These are phyloP conservation scores for Lissocephala sabroskyi DNA, from an alignment of 2,888 invertebrate genomes.

Conservation along the genomic window DNA sequence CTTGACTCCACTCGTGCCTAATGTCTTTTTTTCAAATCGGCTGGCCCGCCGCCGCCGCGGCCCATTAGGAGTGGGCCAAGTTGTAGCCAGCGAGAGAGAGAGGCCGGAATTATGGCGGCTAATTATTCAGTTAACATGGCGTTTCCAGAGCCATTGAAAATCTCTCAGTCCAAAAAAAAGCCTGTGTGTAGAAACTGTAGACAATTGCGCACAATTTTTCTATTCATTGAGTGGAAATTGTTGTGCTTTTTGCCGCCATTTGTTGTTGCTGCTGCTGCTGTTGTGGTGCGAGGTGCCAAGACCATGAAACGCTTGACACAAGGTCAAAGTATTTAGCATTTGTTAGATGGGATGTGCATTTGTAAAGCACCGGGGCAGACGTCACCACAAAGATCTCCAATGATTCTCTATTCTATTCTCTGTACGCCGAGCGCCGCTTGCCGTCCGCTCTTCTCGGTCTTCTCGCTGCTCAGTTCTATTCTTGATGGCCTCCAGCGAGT, in stretches of 20 bases:
- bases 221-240: constrained; percentile 64
- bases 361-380: constrained; percentile 37
- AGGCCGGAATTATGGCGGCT: constrained; percentile 52
- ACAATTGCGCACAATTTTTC: constrained; percentile 63
- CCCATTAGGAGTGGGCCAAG: no score
- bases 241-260: constrained; percentile 22
- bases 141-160: constrained; percentile 18
- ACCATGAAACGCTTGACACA: constrained; percentile 52
- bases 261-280: background rate
- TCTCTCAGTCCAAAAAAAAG: constrained; percentile 9
- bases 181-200: constrained; percentile 19
- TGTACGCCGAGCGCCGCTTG: no score
- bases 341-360: constrained; percentile 49
- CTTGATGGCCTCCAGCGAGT: background rate
- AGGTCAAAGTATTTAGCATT: constrained; percentile 65
- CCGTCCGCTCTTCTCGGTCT: no score
- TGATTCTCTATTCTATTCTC: no score
- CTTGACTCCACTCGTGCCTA: constrained; percentile 55
- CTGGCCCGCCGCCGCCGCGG: background rate
- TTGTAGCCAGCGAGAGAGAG: no score
- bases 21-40: constrained; percentile 25
- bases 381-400: no score
- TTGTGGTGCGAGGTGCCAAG: constrained; percentile 41
- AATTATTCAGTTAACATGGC: constrained; percentile 56
- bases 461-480: no score